These are phyloP conservation scores for Polydrusus tereticollis DNA, from an alignment of 2,888 invertebrate genomes.

Conservation along the genomic window DNA sequence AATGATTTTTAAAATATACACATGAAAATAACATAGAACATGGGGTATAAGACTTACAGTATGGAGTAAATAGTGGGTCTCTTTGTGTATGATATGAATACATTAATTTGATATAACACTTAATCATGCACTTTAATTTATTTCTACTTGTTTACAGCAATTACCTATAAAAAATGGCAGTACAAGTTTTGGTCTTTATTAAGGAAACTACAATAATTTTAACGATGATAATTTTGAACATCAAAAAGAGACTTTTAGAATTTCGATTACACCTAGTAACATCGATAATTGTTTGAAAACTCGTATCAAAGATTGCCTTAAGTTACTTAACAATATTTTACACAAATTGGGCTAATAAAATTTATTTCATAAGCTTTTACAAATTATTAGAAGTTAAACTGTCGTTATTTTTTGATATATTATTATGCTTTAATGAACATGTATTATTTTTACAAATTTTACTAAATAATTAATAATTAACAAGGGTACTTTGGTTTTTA, in stretches of 20 bases:
- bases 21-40: constrained; percentile 44
- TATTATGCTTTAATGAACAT: not conserved
- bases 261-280: constrained; percentile 46
- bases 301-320: constrained; percentile 44
- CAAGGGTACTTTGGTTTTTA: not conserved
- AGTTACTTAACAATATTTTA: constrained; percentile 37
- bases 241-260: constrained; percentile 36
- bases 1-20: constrained; percentile 64
- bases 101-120: constrained; percentile 43
- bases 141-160: constrained; percentile 35
- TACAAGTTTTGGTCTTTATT: constrained; percentile 48
- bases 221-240: constrained; percentile 39
- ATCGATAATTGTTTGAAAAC: constrained; percentile 40
- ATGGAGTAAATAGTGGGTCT: constrained; percentile 38
- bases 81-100: constrained; percentile 48
- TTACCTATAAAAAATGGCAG: constrained; percentile 49
- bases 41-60: constrained; percentile 40
- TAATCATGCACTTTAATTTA: constrained; percentile 33
- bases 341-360: constrained; percentile 21
- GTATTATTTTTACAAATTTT: not conserved
- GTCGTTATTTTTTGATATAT: not conserved
- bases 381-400: not conserved
- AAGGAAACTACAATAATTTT: constrained; percentile 33
- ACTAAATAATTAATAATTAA: not conserved
- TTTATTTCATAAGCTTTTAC: not conserved